phyloP scores from a whole-genome alignment of 2,797 vertebrate species.

The Poecilia velifera region DNA sequence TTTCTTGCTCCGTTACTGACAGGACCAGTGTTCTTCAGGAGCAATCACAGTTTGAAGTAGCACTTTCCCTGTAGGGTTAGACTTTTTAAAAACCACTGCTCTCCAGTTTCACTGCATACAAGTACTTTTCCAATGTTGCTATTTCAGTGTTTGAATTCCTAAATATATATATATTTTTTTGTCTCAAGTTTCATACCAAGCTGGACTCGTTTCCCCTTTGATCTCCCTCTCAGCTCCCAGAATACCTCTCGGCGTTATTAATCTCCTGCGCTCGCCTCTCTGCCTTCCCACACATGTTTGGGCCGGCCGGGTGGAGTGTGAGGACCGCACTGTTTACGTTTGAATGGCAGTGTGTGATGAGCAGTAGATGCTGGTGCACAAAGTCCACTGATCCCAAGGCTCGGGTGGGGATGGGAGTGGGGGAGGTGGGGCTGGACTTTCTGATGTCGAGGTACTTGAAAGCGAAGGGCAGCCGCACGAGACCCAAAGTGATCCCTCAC shows the following conservation, averaged over 20 bases:
- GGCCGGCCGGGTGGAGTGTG: slow-evolving; percentile 68
- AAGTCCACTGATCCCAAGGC: slow-evolving; percentile 73
- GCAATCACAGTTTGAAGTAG: neutral
- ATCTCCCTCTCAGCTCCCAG: slow-evolving; percentile 53
- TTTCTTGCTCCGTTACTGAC: too few species aligned
- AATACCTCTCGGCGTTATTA: slow-evolving; percentile 65
- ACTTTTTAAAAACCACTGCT: neutral
- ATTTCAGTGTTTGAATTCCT: slow-evolving; percentile 25
- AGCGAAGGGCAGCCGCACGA: slow-evolving; percentile 70
- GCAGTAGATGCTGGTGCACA: slow-evolving; percentile 79
- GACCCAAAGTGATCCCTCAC: slow-evolving; percentile 78
- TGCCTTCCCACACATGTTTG: slow-evolving; percentile 73
- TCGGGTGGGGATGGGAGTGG: slow-evolving; percentile 21
- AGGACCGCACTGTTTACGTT: slow-evolving; percentile 80
- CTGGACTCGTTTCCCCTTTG: slow-evolving; percentile 47
- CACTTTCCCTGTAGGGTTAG: neutral
- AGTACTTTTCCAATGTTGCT: slow-evolving; percentile 5
- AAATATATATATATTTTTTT: slow-evolving; percentile 34
- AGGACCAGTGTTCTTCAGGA: neutral
- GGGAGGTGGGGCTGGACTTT: slow-evolving; percentile 44
- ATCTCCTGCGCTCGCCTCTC: slow-evolving; percentile 50
- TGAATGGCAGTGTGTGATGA: slow-evolving; percentile 77
- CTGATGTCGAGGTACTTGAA: slow-evolving; percentile 81
- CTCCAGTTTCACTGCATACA: slow-evolving; percentile 7
- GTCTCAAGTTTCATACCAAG: slow-evolving; percentile 33